Evolutionary conservation across 2,797 vertebrate species (phyloP).

Genomic region (Loriculus beryllinus): DNA sequence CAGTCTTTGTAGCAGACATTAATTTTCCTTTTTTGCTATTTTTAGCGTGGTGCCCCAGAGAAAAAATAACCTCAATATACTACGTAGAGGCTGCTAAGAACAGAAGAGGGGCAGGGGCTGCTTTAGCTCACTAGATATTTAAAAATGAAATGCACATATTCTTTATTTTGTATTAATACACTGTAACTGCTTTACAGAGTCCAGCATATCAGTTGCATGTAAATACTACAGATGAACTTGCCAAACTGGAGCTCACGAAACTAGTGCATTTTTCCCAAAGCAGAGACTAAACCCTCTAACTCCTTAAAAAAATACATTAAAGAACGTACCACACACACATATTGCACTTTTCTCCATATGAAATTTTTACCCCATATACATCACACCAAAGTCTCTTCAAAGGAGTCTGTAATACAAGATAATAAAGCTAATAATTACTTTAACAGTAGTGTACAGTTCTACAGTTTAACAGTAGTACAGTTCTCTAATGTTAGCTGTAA

Average conservation of each 20-base stretch:
- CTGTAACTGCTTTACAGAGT: conserved; percentile 72
- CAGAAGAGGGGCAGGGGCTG: background rate
- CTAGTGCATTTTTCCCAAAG: conserved; percentile 72
- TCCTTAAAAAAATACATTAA: conserved; percentile 73
- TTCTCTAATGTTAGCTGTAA: conserved; percentile 20
- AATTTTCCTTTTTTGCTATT: background rate
- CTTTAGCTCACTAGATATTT: background rate
- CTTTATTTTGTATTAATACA: conserved; percentile 58
- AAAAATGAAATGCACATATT: conserved; percentile 4
- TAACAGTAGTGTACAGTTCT: conserved; percentile 72
- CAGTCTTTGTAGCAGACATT: background rate
- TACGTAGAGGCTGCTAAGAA: background rate
- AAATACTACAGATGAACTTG: conserved; percentile 67
- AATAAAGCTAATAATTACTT: conserved; percentile 65
- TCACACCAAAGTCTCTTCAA: conserved; percentile 75
- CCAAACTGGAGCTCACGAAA: conserved; percentile 67
- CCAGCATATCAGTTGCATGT: conserved; percentile 60
- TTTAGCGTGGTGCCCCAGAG: background rate
- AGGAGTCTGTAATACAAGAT: conserved; percentile 65
- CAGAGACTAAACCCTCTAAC: conserved; percentile 71
- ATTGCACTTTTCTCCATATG: conserved; percentile 79
- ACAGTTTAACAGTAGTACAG: conserved; percentile 69
- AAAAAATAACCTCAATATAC: background rate
- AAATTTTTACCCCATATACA: conserved; percentile 70
- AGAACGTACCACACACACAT: conserved; percentile 75